A percentile compares a stretch with the other conserved stretches of the same genome.
These are phyloP conservation scores for Lapara coniferarum DNA, from an alignment of 2,888 invertebrate genomes.

Conservation along the genomic window DNA sequence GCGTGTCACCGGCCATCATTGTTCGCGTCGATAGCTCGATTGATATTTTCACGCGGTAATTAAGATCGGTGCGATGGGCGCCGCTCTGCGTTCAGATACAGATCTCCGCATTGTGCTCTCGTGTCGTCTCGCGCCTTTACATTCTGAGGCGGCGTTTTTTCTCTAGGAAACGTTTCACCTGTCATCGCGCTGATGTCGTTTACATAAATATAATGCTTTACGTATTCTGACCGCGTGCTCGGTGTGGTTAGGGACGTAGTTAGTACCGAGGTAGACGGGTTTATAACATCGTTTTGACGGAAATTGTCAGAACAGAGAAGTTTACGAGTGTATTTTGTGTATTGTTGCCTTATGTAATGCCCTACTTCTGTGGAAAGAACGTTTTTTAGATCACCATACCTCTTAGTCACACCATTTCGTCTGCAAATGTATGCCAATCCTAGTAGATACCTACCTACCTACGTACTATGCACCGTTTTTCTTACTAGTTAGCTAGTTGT, in stretches of 20 bases:
- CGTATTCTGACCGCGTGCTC: constrained; percentile 65
- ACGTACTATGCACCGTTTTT: neutral
- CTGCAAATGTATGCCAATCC: no score
- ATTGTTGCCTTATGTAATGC: neutral
- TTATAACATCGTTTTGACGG: neutral
- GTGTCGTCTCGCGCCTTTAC: constrained; percentile 57
- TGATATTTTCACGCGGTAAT: constrained; percentile 79
- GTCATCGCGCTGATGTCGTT: constrained; percentile 66
- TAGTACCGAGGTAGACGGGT: neutral
- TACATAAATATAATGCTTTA: constrained; percentile 74
- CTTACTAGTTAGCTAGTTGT: neutral
- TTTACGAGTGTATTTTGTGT: neutral
- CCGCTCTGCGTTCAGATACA: constrained; percentile 41
- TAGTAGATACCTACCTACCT: no score
- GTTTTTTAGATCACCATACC: no score
- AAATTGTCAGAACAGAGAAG: neutral
- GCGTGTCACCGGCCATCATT: constrained; percentile 63
- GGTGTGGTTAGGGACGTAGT: neutral
- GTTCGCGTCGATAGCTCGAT: constrained; percentile 74
- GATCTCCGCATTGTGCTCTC: constrained; percentile 21
- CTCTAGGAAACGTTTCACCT: constrained; percentile 72
- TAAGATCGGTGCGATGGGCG: constrained; percentile 73
- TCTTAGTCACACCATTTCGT: no score
- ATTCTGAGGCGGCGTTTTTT: constrained; percentile 63
- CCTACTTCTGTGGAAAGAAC: neutral